A percentile compares a stretch with the other conserved stretches of the same genome.
These are phyloP conservation scores for Dissostichus mawsoni DNA, from an alignment of 2,113 vertebrate species.

Conservation along the genomic window DNA sequence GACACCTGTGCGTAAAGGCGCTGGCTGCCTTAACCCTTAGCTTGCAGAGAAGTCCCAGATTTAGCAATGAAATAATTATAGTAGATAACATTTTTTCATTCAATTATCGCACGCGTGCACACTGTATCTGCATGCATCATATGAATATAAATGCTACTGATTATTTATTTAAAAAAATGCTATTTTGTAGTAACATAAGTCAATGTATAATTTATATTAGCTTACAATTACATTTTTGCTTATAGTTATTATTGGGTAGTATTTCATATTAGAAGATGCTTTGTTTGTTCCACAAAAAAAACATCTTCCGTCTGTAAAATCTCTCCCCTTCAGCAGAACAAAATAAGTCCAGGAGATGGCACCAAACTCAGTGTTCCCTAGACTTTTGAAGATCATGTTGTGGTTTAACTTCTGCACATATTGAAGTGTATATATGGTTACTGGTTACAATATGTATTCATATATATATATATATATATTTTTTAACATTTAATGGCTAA, in stretches of 20 bases:
- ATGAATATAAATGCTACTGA: neutral
- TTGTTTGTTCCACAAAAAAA: neutral
- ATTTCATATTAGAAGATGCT: neutral
- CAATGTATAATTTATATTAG: no score
- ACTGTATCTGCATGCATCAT: no score
- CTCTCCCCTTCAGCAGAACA: neutral
- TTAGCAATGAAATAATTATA: neutral
- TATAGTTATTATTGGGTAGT: neutral
- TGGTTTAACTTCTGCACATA: neutral
- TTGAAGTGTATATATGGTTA: neutral
- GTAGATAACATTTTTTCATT: neutral
- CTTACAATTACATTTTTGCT: neutral
- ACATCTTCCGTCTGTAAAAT: neutral
- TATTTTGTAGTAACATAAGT: neutral
- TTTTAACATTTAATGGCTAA: neutral
- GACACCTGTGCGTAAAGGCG: conserved; percentile 73
- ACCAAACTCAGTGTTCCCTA: conserved; percentile 28
- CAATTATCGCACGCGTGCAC: no score
- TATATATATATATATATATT: neutral
- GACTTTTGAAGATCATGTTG: neutral
- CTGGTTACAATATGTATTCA: neutral
- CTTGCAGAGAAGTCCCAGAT: neutral
- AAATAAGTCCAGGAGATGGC: conserved; percentile 62
- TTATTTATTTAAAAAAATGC: no score
- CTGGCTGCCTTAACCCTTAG: conserved; percentile 75